These are phyloP conservation scores for Zaprionus gabonicus DNA, from an alignment of 1,140 invertebrate genomes.

Conservation along the genomic window DNA sequence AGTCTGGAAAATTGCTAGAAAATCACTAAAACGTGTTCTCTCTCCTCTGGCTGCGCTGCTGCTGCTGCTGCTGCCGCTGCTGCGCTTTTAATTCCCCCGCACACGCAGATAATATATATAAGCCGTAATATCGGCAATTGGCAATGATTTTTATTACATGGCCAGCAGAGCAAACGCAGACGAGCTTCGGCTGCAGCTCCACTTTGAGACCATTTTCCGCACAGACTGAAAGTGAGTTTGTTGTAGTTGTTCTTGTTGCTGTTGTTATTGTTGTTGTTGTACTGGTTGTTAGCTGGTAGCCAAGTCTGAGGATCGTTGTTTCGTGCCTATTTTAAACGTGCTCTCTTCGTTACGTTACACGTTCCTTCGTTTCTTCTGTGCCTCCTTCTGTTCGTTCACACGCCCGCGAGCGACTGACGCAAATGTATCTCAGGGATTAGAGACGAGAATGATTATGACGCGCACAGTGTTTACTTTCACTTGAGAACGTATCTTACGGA, in stretches of 20 bases:
- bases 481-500: constrained; percentile 14
- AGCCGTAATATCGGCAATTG: constrained; percentile 82
- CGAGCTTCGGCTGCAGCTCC: constrained; percentile 8
- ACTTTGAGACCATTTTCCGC: constrained; percentile 35
- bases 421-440: constrained; percentile 43
- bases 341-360: neutral
- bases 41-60: constrained; percentile 4
- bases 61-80: constrained; percentile 21
- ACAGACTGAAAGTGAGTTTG: constrained; percentile 68
- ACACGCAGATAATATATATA: constrained; percentile 75
- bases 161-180: constrained; percentile 6
- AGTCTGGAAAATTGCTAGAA: constrained; percentile 79
- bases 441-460: constrained; percentile 19
- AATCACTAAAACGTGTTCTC: constrained; percentile 83
- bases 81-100: constrained; percentile 60
- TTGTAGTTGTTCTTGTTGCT: constrained; percentile 8
- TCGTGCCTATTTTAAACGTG: constrained; percentile 44
- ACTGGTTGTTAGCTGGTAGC: constrained; percentile 45
- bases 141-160: constrained; percentile 81
- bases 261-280: constrained; percentile 26
- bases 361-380: constrained; percentile 10
- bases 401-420: constrained; percentile 53
- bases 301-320: constrained; percentile 12
- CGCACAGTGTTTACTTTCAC: constrained; percentile 30
- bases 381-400: constrained; percentile 52